Percentiles rank a stretch among this genome's conserved stretches.
Conservation (phyloP, 2,113 vertebrate species). For the Eidolon helvum region DNA sequence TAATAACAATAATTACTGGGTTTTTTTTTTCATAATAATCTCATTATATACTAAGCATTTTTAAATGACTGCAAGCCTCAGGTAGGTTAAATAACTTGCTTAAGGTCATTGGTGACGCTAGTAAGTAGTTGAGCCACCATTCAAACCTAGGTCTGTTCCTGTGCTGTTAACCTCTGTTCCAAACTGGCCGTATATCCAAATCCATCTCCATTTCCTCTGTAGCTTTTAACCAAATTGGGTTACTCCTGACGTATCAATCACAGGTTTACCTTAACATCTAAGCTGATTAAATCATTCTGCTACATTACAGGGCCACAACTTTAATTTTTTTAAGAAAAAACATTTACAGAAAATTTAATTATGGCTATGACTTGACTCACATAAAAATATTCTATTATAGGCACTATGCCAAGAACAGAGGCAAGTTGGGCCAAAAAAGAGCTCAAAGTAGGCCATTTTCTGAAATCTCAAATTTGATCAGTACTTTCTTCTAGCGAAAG, state of each 20-base stretch:
- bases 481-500: neutral
- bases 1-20: neutral
- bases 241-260: neutral
- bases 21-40: neutral
- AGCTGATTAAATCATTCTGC: neutral
- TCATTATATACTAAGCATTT: neutral
- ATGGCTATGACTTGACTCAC: neutral
- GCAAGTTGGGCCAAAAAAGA: neutral
- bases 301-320: neutral
- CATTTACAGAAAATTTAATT: neutral
- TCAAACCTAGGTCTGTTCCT: neutral
- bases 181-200: neutral
- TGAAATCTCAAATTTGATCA: neutral
- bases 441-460: neutral
- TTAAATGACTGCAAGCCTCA: neutral
- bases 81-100: neutral
- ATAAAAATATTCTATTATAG: neutral
- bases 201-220: neutral
- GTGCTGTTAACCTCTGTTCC: neutral
- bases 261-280: neutral
- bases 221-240: neutral
- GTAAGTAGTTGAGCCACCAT: neutral
- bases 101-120: neutral
- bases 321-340: neutral
- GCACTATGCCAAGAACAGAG: neutral